Conservation (phyloP, 2,888 invertebrate genomes). For the Himalopsyche japonica region DNA sequence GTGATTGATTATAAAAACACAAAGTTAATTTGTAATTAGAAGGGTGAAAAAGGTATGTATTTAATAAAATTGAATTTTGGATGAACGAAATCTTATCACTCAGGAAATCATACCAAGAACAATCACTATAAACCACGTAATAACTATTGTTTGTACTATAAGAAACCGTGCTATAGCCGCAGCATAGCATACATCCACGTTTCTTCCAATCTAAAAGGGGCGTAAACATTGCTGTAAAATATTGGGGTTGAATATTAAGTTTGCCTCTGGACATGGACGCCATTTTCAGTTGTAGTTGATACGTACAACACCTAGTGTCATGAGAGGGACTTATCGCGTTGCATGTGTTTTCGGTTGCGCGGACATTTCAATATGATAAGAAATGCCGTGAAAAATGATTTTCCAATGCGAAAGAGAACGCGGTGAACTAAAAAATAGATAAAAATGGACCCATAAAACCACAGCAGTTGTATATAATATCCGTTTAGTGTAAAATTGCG, state of each 20-base stretch:
- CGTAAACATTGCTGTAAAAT: background rate
- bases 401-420: background rate
- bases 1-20: too few species aligned
- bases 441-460: background rate
- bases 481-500: background rate
- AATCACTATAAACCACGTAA: too few species aligned
- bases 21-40: too few species aligned
- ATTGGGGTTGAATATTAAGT: background rate
- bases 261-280: background rate
- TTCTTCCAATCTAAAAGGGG: background rate
- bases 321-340: conserved; percentile 23
- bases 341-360: conserved; percentile 10
- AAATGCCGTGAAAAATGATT: conserved; percentile 26
- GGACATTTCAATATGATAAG: conserved; percentile 7
- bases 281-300: background rate
- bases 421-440: background rate
- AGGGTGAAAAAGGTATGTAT: too few species aligned
- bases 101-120: too few species aligned
- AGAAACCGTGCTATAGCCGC: too few species aligned
- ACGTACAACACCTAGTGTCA: conserved; percentile 20
- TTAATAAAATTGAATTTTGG: too few species aligned
- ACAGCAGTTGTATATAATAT: background rate
- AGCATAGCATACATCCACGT: too few species aligned
- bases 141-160: too few species aligned
- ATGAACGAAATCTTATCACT: too few species aligned